Conservation (phyloP, 2,888 invertebrate genomes). For the Cactoblastis cactorum region DNA sequence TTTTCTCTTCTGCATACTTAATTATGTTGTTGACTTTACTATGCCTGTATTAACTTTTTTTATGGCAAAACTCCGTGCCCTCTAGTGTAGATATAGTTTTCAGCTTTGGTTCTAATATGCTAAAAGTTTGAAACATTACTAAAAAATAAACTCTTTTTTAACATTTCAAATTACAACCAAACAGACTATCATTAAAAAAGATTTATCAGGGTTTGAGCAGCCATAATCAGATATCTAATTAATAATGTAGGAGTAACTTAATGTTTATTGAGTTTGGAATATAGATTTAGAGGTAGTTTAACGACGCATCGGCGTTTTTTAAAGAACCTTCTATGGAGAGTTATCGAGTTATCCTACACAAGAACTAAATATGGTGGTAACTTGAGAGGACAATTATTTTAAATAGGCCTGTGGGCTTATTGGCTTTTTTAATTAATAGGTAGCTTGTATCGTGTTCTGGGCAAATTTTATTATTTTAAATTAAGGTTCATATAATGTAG, state of each 20-base stretch:
- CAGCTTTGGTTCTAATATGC: too few species aligned
- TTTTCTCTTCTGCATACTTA: too few species aligned
- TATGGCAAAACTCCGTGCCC: too few species aligned
- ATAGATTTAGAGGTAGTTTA: not conserved
- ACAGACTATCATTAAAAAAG: not conserved
- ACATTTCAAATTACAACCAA: too few species aligned
- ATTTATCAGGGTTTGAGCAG: not conserved
- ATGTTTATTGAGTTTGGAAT: not conserved
- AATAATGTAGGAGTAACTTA: not conserved
- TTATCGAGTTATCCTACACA: not conserved
- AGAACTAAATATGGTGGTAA: not conserved
- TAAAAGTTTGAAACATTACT: too few species aligned
- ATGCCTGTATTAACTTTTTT: too few species aligned
- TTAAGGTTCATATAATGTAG: too few species aligned
- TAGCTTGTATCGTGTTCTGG: too few species aligned
- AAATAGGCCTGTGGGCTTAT: not conserved
- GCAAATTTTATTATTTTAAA: too few species aligned
- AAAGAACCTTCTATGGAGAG: not conserved
- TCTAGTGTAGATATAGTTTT: too few species aligned
- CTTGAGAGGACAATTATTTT: not conserved
- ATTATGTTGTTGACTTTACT: too few species aligned
- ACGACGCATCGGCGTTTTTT: not conserved
- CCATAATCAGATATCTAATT: not conserved
- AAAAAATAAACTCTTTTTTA: too few species aligned
- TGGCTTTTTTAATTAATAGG: not conserved